Evolutionary conservation across 2,113 vertebrate species (phyloP).

Genomic region (Shinisaurus crocodilurus): DNA sequence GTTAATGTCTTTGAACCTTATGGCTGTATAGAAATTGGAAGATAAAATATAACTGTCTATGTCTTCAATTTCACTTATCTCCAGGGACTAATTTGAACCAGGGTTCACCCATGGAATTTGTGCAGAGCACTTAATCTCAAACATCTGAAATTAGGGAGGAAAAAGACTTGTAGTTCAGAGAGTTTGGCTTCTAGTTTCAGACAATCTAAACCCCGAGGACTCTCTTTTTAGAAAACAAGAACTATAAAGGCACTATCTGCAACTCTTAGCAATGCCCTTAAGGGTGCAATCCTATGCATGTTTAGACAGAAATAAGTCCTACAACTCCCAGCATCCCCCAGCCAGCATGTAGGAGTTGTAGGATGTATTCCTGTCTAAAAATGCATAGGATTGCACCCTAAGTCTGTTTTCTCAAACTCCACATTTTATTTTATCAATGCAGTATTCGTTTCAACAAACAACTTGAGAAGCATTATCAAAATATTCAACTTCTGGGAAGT

Average conservation of each 20-base stretch:
- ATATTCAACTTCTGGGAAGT: background rate
- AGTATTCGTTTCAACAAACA: too few species aligned
- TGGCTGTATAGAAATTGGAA: background rate
- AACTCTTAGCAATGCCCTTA: background rate
- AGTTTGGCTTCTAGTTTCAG: background rate
- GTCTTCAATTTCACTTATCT: slow-evolving; percentile 11
- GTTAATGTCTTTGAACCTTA: slow-evolving; percentile 5
- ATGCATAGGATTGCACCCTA: too few species aligned
- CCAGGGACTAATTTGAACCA: slow-evolving; percentile 14
- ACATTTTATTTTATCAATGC: background rate
- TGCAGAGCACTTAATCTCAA: slow-evolving; percentile 3
- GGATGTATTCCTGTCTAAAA: too few species aligned
- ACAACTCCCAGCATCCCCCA: too few species aligned
- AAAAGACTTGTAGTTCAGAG: background rate
- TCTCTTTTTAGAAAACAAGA: background rate
- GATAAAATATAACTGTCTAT: slow-evolving; percentile 5
- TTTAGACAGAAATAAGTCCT: too few species aligned
- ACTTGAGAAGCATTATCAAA: background rate
- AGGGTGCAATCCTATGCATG: too few species aligned
- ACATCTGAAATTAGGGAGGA: background rate
- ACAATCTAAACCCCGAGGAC: background rate
- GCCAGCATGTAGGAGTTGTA: too few species aligned
- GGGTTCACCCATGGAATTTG: background rate
- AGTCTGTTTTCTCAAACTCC: background rate
- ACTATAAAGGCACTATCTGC: background rate